These are phyloP conservation scores for Odontothrips loti DNA, from an alignment of 2,888 invertebrate species.

Conservation along the genomic window DNA sequence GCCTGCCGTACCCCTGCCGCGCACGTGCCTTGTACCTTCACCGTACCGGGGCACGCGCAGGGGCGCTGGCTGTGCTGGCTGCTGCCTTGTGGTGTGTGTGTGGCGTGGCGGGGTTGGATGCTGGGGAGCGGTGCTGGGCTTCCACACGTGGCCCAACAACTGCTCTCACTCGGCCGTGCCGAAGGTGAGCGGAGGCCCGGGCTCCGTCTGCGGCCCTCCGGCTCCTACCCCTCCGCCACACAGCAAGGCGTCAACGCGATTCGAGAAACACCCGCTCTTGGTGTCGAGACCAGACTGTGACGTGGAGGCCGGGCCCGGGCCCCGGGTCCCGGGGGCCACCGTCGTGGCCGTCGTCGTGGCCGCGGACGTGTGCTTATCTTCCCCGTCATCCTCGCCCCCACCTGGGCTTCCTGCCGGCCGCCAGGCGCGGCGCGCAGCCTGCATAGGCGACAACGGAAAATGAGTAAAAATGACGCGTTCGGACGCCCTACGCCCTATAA, in stretches of 20 bases:
- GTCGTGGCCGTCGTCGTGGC: too few species aligned
- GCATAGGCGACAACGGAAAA: conserved; percentile 3
- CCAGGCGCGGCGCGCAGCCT: background rate
- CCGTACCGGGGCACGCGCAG: too few species aligned
- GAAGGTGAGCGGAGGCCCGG: background rate
- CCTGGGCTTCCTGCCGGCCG: background rate
- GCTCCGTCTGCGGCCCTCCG: background rate
- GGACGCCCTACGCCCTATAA: background rate
- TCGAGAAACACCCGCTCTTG: too few species aligned
- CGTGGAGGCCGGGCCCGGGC: too few species aligned
- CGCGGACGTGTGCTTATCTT: too few species aligned
- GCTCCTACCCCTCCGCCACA: too few species aligned
- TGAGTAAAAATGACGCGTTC: background rate
- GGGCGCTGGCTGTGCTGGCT: too few species aligned
- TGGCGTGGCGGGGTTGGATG: background rate
- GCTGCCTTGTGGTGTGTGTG: background rate
- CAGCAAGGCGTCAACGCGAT: too few species aligned
- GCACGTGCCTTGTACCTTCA: background rate
- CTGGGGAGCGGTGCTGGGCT: too few species aligned
- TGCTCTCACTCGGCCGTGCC: background rate
- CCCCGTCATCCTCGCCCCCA: too few species aligned
- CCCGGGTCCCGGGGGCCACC: too few species aligned
- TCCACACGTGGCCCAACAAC: background rate
- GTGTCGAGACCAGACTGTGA: too few species aligned
- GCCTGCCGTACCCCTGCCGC: conserved; percentile 1